These are phyloP conservation scores for Ligdia adustata DNA, from an alignment of 2,888 invertebrate genomes.

Conservation along the genomic window DNA sequence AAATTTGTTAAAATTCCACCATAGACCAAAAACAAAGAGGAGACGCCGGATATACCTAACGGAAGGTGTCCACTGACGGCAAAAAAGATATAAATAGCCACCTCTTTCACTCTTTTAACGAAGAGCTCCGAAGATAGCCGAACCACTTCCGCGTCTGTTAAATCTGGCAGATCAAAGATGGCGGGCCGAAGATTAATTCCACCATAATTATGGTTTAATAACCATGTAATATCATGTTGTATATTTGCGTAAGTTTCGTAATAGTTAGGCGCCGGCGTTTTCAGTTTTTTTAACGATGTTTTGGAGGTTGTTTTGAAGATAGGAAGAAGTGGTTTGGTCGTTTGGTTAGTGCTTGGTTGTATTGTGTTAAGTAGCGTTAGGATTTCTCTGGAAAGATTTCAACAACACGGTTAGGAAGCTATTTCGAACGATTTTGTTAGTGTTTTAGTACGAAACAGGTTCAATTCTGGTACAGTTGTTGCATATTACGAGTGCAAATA, in stretches of 20 bases:
- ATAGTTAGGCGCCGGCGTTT: slow-evolving; percentile 32
- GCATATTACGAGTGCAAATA: too few relatives aligned
- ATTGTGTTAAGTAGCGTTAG: slow-evolving; percentile 1
- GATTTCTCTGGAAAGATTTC: slow-evolving; percentile 8
- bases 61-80: slow-evolving; percentile 55
- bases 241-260: slow-evolving; percentile 34
- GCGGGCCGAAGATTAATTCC: slow-evolving; percentile 55
- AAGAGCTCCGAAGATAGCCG: slow-evolving; percentile 33
- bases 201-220: slow-evolving; percentile 62
- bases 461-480: too few relatives aligned
- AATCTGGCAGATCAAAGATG: slow-evolving; percentile 64
- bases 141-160: slow-evolving; percentile 61
- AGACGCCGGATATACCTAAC: slow-evolving; percentile 32
- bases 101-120: slow-evolving; percentile 28
- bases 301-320: slow-evolving; percentile 19
- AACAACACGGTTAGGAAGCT: background rate
- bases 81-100: slow-evolving; percentile 46
- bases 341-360: background rate
- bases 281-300: slow-evolving; percentile 25
- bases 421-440: too few relatives aligned
- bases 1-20: slow-evolving; percentile 22
- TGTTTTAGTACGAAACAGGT: too few relatives aligned
- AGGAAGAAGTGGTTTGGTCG: slow-evolving; percentile 11
- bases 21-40: slow-evolving; percentile 13
- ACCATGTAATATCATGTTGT: slow-evolving; percentile 46